These are phyloP conservation scores for Cheilosia vernalis DNA, from an alignment of 2,888 invertebrate genomes.

Conservation along the genomic window DNA sequence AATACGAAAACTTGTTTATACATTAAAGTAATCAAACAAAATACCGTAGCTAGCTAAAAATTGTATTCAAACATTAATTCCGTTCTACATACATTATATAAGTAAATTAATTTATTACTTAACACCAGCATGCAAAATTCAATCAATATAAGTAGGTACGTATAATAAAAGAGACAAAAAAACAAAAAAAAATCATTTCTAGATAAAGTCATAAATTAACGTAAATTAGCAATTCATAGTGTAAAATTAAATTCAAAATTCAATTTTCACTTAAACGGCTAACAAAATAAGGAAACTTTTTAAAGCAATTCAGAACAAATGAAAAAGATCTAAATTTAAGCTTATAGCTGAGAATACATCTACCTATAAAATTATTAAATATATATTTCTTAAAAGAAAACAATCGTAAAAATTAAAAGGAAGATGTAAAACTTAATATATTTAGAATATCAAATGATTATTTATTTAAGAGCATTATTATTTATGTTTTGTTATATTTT, in stretches of 20 bases:
- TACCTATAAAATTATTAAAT: constrained; percentile 51
- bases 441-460: constrained; percentile 69
- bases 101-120: constrained; percentile 52
- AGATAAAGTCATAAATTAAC: constrained; percentile 51
- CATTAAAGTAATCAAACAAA: constrained; percentile 42
- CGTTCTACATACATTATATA: constrained; percentile 33
- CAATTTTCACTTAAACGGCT: constrained; percentile 49
- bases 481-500: constrained; percentile 9
- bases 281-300: constrained; percentile 38
- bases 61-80: constrained; percentile 23
- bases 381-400: constrained; percentile 55
- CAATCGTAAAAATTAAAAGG: constrained; percentile 37
- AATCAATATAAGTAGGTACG: constrained; percentile 60
- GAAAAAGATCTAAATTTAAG: constrained; percentile 56
- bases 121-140: constrained; percentile 71
- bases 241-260: constrained; percentile 66
- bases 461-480: constrained; percentile 44
- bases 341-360: constrained; percentile 57
- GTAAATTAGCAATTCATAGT: constrained; percentile 58
- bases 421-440: constrained; percentile 57
- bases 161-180: constrained; percentile 23
- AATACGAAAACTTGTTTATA: constrained; percentile 26
- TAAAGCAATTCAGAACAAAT: constrained; percentile 57
- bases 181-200: constrained; percentile 14
- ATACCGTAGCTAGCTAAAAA: constrained; percentile 69